These are phyloP conservation scores for Xiphias gladius DNA, from an alignment of 2,113 vertebrate species.

Conservation along the genomic window DNA sequence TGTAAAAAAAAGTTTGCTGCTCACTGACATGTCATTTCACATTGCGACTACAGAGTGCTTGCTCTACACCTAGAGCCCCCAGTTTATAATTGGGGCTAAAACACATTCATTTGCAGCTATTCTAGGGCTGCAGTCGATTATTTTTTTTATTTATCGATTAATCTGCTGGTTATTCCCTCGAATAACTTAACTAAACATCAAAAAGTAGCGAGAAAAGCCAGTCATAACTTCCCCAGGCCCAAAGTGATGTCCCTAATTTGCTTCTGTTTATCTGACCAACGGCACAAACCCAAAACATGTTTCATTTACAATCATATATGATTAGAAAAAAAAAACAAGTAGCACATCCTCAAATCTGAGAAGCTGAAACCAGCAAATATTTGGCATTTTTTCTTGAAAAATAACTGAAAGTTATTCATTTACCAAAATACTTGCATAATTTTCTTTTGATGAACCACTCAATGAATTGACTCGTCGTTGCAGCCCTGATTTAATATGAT, in stretches of 20 bases:
- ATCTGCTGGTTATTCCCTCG: no score
- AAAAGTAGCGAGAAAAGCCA: not conserved
- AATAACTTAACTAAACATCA: not conserved
- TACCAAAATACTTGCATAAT: not conserved
- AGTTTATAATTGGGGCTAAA: not conserved
- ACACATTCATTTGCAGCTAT: not conserved
- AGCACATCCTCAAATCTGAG: no score
- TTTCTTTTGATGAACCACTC: not conserved
- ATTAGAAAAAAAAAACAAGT: not conserved
- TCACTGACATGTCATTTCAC: slow-evolving; percentile 41
- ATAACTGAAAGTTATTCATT: not conserved
- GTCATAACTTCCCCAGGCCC: no score
- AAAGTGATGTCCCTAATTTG: not conserved
- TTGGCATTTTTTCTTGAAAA: not conserved
- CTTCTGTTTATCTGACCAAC: not conserved
- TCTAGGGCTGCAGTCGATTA: not conserved
- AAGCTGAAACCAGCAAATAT: not conserved
- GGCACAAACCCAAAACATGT: no score
- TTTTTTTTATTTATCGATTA: not conserved
- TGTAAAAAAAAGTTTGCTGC: slow-evolving; percentile 48
- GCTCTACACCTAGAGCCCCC: not conserved
- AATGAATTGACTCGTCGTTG: not conserved
- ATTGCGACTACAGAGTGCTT: not conserved
- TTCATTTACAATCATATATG: not conserved
- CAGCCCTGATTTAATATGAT: not conserved